These are phyloP conservation scores for Epizoanthus scotinus DNA, from an alignment of 92 coral and sea anemone genomes.

Conservation along the genomic window DNA sequence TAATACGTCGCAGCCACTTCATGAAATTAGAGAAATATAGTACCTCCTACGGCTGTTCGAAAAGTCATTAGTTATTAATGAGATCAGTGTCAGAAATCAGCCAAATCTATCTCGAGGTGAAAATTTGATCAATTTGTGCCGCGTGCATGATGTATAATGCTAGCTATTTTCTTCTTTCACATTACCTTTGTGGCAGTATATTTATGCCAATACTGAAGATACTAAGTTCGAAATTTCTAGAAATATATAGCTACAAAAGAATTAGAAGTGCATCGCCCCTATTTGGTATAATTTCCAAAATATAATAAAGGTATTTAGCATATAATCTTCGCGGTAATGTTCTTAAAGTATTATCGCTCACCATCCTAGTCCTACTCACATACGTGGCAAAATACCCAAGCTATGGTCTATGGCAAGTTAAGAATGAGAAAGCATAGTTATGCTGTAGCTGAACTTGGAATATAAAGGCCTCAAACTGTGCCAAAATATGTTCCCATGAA, in stretches of 20 bases:
- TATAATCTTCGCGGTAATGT: too few relatives aligned
- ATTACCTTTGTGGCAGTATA: too few relatives aligned
- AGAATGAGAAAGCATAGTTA: too few relatives aligned
- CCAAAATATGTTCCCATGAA: too few relatives aligned
- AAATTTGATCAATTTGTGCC: not conserved
- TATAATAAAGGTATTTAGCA: too few relatives aligned
- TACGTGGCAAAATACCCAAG: too few relatives aligned
- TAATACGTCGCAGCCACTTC: constrained; percentile 6
- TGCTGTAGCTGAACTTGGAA: too few relatives aligned
- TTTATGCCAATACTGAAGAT: not conserved
- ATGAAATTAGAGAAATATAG: constrained; percentile 10
- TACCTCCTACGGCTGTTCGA: not conserved
- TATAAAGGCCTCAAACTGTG: too few relatives aligned
- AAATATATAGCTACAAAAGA: not conserved
- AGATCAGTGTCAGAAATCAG: not conserved
- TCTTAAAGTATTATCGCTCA: too few relatives aligned
- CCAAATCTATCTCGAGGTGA: constrained; percentile 6
- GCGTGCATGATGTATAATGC: not conserved
- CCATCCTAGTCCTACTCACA: too few relatives aligned
- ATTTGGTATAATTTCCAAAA: not conserved
- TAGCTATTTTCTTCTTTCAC: too few relatives aligned
- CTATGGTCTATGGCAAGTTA: too few relatives aligned
- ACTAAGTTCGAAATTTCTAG: not conserved
- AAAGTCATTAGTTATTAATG: constrained; percentile 22
- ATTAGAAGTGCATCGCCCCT: not conserved